These are phyloP conservation scores for Centruroides vittatus DNA, from an alignment of 1,140 invertebrate species.

Conservation along the genomic window DNA sequence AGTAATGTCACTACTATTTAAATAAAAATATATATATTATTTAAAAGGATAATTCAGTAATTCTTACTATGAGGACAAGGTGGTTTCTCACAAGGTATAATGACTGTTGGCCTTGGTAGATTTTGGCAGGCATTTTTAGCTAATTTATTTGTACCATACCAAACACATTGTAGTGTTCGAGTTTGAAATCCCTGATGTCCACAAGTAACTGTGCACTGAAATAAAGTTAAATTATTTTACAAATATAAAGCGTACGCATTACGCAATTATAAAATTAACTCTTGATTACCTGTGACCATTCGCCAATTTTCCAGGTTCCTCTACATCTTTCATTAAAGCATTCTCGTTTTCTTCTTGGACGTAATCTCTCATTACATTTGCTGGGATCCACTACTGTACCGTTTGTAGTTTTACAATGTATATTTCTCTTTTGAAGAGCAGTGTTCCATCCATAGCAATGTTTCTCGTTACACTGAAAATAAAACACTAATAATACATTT, in stretches of 20 bases:
- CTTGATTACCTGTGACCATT: conserved; percentile 64
- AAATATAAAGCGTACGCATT: background rate
- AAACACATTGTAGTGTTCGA: conserved; percentile 70
- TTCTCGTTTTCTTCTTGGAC: conserved; percentile 51
- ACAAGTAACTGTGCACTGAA: conserved; percentile 60
- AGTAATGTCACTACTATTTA: too few relatives aligned
- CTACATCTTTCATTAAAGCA: conserved; percentile 63
- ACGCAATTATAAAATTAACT: too few relatives aligned
- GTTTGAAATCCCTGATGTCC: conserved; percentile 57
- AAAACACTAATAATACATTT: background rate
- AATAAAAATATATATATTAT: too few relatives aligned
- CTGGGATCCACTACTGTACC: conserved; percentile 39
- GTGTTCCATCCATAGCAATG: conserved; percentile 56
- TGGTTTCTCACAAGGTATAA: conserved; percentile 1
- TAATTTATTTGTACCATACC: conserved; percentile 60
- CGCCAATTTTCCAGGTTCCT: conserved; percentile 64
- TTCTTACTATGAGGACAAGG: background rate
- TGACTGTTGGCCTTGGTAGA: background rate
- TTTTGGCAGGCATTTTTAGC: conserved; percentile 47
- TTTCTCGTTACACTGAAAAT: conserved; percentile 21
- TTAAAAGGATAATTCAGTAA: too few relatives aligned
- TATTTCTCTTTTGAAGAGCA: conserved; percentile 24
- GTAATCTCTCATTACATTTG: conserved; percentile 36
- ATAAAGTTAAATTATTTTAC: background rate
- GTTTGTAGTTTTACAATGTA: conserved; percentile 25